phyloP scores from a whole-genome alignment of 2,797 vertebrate species.

The Ambastaia sidthimunki region DNA sequence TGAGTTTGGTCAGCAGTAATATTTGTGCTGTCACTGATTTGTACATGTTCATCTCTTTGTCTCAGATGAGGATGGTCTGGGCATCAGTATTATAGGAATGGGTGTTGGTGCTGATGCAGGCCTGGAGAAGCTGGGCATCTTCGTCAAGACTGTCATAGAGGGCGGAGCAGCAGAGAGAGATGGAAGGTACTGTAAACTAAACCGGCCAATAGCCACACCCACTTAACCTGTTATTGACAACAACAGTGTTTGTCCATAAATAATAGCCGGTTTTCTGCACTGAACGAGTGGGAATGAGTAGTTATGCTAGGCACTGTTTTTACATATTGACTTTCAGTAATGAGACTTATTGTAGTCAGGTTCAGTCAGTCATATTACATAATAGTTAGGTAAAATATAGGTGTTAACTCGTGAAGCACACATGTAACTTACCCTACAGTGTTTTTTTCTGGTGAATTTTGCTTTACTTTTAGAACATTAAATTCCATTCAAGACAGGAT shows the following conservation, averaged over 20 bases:
- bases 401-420: background rate
- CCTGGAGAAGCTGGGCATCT: conserved; percentile 97
- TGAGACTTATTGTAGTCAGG: background rate
- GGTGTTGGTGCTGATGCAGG: conserved; percentile 97
- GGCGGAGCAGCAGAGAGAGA: conserved; percentile 94
- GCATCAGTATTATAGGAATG: conserved; percentile 99
- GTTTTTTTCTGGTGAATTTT: background rate
- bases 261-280: background rate
- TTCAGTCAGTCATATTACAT: background rate
- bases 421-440: too few relatives aligned
- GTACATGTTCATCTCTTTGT: conserved; percentile 48
- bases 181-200: conserved; percentile 80
- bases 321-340: background rate
- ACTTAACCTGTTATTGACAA: background rate
- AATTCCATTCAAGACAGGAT: conserved; percentile 17
- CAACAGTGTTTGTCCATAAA: background rate
- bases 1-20: conserved; percentile 7
- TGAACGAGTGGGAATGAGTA: background rate
- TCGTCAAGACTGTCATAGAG: conserved; percentile 97
- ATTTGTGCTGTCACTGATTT: conserved; percentile 16
- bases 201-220: background rate
- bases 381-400: background rate
- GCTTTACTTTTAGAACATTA: background rate
- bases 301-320: background rate
- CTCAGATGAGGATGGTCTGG: conserved; percentile 94